Conservation (phyloP, 2,888 invertebrate species). For the Drosophila nigricruria region DNA sequence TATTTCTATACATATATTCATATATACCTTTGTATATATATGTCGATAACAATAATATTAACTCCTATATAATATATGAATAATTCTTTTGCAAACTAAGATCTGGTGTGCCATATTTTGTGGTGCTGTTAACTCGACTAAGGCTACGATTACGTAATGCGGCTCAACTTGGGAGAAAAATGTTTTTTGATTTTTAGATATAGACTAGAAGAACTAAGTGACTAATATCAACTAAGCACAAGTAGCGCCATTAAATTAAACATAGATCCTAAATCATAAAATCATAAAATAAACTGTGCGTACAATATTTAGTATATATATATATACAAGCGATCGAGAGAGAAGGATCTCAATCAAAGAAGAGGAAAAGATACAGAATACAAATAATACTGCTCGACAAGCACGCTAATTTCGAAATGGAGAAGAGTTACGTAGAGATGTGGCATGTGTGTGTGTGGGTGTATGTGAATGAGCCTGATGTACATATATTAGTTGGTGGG, state of each 20-base stretch:
- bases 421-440: conserved; percentile 5
- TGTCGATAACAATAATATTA: conserved; percentile 59
- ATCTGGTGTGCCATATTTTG: conserved; percentile 43
- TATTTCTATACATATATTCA: conserved; percentile 38
- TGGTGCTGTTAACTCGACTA: conserved; percentile 57
- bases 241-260: conserved; percentile 69
- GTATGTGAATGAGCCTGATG: conserved; percentile 24
- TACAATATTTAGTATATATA: conserved; percentile 40
- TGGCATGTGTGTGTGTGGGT: neutral
- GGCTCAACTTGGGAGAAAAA: conserved; percentile 57
- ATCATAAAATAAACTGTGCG: conserved; percentile 51
- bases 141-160: conserved; percentile 28
- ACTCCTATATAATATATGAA: conserved; percentile 44
- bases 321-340: conserved; percentile 45
- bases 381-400: conserved; percentile 78
- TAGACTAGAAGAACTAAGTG: conserved; percentile 81
- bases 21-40: conserved; percentile 45
- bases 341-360: conserved; percentile 19
- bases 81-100: conserved; percentile 37
- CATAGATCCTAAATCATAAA: conserved; percentile 52
- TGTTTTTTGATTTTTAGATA: conserved; percentile 53
- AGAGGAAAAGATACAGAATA: conserved; percentile 26
- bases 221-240: conserved; percentile 75
- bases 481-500: conserved; percentile 54
- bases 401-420: conserved; percentile 63